Evolutionary conservation across 2,113 vertebrate species (phyloP).

Genomic region (Tetrax tetrax): DNA sequence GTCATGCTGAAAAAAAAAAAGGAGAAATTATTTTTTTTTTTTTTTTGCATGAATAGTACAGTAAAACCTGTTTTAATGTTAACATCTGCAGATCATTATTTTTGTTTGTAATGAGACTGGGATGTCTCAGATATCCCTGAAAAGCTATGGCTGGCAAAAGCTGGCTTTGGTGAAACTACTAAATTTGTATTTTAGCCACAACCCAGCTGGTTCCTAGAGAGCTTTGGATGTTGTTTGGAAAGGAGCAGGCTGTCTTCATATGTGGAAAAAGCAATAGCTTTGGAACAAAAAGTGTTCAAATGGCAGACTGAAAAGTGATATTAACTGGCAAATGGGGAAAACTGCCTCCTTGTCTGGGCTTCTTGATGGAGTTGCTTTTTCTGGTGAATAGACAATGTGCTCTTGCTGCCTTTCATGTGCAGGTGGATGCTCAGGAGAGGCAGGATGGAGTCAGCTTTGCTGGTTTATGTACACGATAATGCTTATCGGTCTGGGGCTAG

Average conservation of each 20-base stretch:
- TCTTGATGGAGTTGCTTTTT: background rate
- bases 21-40: background rate
- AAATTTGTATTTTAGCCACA: background rate
- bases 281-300: background rate
- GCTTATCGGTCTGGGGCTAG: background rate
- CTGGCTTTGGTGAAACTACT: background rate
- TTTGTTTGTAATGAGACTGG: background rate
- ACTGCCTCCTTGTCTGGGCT: background rate
- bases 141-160: background rate
- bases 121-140: background rate
- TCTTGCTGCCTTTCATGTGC: background rate
- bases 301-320: background rate
- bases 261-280: background rate
- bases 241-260: background rate
- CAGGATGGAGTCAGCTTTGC: background rate
- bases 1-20: background rate
- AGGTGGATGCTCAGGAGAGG: background rate
- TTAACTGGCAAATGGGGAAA: background rate
- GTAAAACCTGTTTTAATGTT: background rate
- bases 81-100: background rate
- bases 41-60: background rate
- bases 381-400: background rate
- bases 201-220: background rate
- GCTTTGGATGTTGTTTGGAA: background rate
- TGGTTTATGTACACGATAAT: background rate